Base-by-base conservation (phyloP, 2,113 vertebrate species). In the Peucedramus taeniatus region DNA sequence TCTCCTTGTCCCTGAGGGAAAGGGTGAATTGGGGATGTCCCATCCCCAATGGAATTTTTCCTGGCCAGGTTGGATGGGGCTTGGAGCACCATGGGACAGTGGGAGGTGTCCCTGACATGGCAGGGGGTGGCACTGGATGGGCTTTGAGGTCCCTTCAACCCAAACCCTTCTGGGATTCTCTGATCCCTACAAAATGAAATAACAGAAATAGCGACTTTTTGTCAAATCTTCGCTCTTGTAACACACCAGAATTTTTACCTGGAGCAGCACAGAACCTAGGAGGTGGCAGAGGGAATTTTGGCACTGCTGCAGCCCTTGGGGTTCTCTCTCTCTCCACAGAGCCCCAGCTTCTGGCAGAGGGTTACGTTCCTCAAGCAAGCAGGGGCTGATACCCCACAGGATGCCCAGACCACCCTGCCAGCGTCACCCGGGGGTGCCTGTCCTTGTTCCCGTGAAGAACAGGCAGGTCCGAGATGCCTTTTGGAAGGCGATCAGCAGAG, bases 401-500 rank as follows among this genome's bases (percentile, higher is more conserved):
- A 18, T 2, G 10, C n/a, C 20, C 66, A 40, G 13, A 4, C 1
- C 37, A 13, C 3, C 18, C 13, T 13, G 20, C 26, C 60, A 33
- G 14, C 27, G 27, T 11, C 2, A 4, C 9, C 47, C 37, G 6
- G 42, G 31, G 8, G 5, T 16, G 15, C 24, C 33, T 3, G 33
- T 7, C n/a, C 56, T 9, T 7, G 40, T 1, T 64, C 40, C 1
- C 53, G 5, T 1, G 0, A 27, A 18, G 28, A 44, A 1, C 40
- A 23, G 6, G 13, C 44, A 5, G n/a, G 8, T 6, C n/a, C 1
- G 88, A 15, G 39, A 60, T 45, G 92, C 44, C 44, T 80, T 96
- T 83, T 77, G 53, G 56, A 44, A 90, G 83, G 78, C 17, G 88
- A 91, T 78, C 96, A 94, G 94, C 93, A 96, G 96, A 93, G 94